Conservation (phyloP, 2,888 invertebrate genomes). For the Gryllus longicercus region DNA sequence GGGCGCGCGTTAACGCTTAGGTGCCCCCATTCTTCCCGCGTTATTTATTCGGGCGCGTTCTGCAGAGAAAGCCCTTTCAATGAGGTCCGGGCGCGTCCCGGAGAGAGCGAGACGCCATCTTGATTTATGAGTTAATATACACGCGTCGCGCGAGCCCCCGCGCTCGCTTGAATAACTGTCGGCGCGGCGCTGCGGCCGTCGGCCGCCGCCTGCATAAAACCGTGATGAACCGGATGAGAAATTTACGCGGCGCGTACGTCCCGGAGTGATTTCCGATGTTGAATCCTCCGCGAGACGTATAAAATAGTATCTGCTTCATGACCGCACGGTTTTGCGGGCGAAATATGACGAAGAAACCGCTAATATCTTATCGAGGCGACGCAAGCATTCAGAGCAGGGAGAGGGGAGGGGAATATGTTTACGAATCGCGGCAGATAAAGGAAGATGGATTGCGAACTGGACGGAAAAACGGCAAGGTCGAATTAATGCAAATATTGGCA, state of each 20-base stretch:
- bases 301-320: neutral
- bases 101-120: neutral
- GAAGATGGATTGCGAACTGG: neutral
- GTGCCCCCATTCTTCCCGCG: neutral
- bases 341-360: neutral
- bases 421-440: neutral
- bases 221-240: slow-evolving; percentile 4
- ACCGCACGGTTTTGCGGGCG: neutral
- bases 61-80: neutral
- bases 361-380: slow-evolving; percentile 6
- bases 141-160: neutral
- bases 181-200: neutral
- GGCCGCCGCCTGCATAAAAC: neutral
- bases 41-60: slow-evolving; percentile 3
- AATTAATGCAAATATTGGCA: neutral
- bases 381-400: neutral
- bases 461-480: slow-evolving; percentile 8
- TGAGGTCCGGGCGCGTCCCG: neutral
- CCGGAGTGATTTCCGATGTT: slow-evolving; percentile 2
- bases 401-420: neutral
- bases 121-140: neutral
- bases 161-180: neutral
- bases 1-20: neutral
- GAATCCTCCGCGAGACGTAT: slow-evolving; percentile 17
- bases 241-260: neutral